phyloP scores from a whole-genome alignment of 2,888 invertebrate species.

The Chaitophorus viminalis region DNA sequence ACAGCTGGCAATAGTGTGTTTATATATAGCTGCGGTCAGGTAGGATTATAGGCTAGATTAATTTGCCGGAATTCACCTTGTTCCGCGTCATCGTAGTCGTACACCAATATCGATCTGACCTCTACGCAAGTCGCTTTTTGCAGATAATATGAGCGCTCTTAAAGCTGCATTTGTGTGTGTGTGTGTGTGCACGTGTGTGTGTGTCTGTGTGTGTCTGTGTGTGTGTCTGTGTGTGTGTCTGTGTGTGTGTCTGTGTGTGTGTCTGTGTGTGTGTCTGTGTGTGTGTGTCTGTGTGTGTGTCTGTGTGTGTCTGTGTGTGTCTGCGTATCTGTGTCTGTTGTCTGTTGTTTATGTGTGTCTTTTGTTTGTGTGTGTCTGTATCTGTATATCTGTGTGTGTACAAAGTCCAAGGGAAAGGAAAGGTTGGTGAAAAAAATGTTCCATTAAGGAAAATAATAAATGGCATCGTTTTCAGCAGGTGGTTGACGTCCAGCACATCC shows the following conservation, averaged over 20 bases:
- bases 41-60: not conserved
- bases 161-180: not conserved
- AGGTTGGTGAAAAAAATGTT: slow-evolving; percentile 19
- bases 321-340: too few relatives aligned
- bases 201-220: too few relatives aligned
- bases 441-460: slow-evolving; percentile 53
- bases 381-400: not conserved
- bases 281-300: too few relatives aligned
- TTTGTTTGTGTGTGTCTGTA: too few relatives aligned
- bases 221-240: too few relatives aligned
- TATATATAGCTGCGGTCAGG: not conserved
- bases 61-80: not conserved
- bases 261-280: not conserved
- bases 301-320: too few relatives aligned
- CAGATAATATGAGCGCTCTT: not conserved
- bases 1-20: not conserved
- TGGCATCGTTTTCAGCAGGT: slow-evolving; percentile 55
- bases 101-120: not conserved
- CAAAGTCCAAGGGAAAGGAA: not conserved
- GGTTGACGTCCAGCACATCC: slow-evolving; percentile 46
- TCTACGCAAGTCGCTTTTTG: not conserved
- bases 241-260: not conserved
- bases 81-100: not conserved
- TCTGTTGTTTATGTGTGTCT: not conserved
- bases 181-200: too few relatives aligned